Evolutionary conservation across 2,113 vertebrate species (phyloP), one percentile per base, ranked within the genome.

Genomic region (Theristicus caerulescens): DNA sequence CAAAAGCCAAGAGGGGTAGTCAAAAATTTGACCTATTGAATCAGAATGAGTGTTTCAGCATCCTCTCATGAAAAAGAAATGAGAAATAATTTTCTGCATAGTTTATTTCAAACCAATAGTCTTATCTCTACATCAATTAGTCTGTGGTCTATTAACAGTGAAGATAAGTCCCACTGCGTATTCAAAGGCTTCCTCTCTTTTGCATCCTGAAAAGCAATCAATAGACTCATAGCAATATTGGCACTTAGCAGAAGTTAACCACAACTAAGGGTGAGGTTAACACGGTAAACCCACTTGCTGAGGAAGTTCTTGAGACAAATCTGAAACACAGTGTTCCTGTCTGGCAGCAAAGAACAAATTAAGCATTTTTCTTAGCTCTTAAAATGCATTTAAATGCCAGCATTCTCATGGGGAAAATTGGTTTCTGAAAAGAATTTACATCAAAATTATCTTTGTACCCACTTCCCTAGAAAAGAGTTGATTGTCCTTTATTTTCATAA

Each of bases 241-340:
- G 78, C 91, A 70, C 18, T 88, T 70, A 55, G 54, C 42, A 73
- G 62, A 80, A 94, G 81, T 80, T 90, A 93, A 85, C 84, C 66
- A 58, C 86, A 95, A 90, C 73, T 82, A 38, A 94, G 73, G 47
- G 59, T 20, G 70, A 94, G 34, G 94, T 89, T 83, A 94, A 95
- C 40, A 65, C 16, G 12, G 59, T 91, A 94, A 93, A 77, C 24
- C 5, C 42, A 42, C 49, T 97, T 71, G 49, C 61, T 87, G 84
- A 94, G 96, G 93, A 96, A 97, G 87, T 93, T 96, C 89, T 94
- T 91, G 82, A 94, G 93, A 95, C 86, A 80, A 76, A 91, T 90
- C 82, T 91, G 86, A 94, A 94, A 94, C 31, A 57, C 54, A 77
- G 46, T 59, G 47, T 92, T 96, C 73, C 57, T 92, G 70, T 82